Evolutionary conservation across 2,113 vertebrate species (phyloP).

Genomic region (Hystrix brachyura): DNA sequence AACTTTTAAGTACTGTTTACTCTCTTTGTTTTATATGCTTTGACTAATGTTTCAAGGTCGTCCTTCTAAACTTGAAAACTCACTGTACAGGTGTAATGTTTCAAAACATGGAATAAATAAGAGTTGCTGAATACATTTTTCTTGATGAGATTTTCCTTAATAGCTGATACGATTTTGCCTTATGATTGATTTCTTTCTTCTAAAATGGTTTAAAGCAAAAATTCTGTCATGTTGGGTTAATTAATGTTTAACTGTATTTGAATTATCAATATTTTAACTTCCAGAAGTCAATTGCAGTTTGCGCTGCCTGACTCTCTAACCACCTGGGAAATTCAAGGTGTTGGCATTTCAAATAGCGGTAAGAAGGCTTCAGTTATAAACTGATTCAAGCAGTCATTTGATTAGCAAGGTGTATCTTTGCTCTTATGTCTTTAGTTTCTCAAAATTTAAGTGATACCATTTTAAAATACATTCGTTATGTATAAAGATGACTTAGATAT

Average conservation of each 20-base stretch:
- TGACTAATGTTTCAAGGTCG: constrained; percentile 20
- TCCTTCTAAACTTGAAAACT: constrained; percentile 33
- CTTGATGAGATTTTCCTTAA: constrained; percentile 55
- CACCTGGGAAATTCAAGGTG: constrained; percentile 94
- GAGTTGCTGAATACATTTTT: neutral
- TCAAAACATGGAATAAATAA: neutral
- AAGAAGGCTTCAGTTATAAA: constrained; percentile 41
- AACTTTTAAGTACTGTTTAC: neutral
- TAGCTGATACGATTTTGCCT: neutral
- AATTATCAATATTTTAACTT: constrained; percentile 69
- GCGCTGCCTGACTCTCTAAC: constrained; percentile 95
- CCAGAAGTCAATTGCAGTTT: constrained; percentile 83
- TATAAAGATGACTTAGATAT: constrained; percentile 13
- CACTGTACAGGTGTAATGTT: neutral
- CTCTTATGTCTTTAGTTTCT: neutral
- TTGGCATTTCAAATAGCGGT: constrained; percentile 94
- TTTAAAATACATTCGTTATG: neutral
- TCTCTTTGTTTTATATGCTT: constrained; percentile 19
- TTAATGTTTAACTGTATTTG: neutral
- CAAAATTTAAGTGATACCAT: neutral
- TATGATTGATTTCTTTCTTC: constrained; percentile 32
- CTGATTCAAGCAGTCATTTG: neutral
- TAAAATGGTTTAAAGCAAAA: constrained; percentile 45
- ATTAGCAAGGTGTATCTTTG: neutral
- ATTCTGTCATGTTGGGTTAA: neutral